phyloP scores from a whole-genome alignment of 92 coral and sea anemone species.

The Palythoa grandis region DNA sequence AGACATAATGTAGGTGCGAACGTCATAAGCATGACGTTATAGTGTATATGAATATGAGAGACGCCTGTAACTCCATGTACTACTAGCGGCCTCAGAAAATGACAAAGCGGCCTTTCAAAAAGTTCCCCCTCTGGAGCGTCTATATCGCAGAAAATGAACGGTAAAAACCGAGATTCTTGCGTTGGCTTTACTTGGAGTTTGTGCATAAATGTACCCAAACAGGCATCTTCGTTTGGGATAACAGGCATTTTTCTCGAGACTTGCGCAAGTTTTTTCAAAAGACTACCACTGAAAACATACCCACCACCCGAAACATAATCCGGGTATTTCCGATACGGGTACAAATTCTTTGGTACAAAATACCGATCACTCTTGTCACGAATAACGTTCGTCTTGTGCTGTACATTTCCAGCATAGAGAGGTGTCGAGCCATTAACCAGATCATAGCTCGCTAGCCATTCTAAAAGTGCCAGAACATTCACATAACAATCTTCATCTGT shows the following conservation, averaged over 20 bases:
- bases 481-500: conserved; percentile 88
- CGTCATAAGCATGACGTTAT: conserved; percentile 72
- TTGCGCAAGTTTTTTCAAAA: conserved; percentile 54
- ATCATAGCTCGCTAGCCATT: conserved; percentile 73
- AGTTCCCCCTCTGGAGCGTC: conserved; percentile 20
- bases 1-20: conserved; percentile 67
- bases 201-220: conserved; percentile 72
- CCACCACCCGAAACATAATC: conserved; percentile 89
- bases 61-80: conserved; percentile 65
- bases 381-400: conserved; percentile 61
- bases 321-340: conserved; percentile 48
- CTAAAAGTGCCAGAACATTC: conserved; percentile 63
- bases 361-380: conserved; percentile 69
- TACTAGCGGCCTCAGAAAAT: conserved; percentile 74
- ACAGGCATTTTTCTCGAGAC: conserved; percentile 57
- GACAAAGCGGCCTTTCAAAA: conserved; percentile 73
- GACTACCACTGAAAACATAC: conserved; percentile 74
- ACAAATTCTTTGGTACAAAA: conserved; percentile 58
- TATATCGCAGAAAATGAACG: conserved; percentile 68
- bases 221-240: conserved; percentile 85
- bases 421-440: conserved; percentile 53
- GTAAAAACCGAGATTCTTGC: conserved; percentile 61
- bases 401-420: conserved; percentile 80
- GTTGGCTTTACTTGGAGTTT: conserved; percentile 55
- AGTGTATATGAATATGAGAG: conserved; percentile 72